These are phyloP conservation scores for Trachelus iudaicus DNA, from an alignment of 2,888 invertebrate species.

Conservation along the genomic window DNA sequence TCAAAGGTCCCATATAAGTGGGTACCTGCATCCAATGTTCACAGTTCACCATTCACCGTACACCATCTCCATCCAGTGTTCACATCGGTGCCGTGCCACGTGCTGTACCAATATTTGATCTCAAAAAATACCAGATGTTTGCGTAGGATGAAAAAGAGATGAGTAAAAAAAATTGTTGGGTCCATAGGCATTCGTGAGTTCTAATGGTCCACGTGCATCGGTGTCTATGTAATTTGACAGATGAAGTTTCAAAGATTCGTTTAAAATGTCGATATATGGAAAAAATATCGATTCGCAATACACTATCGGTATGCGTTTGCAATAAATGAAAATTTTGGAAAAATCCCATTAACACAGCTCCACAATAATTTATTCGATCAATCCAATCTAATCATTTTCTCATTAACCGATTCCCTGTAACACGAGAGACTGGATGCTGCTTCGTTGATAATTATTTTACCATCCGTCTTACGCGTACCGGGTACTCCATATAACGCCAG, in stretches of 20 bases:
- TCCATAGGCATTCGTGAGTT: conserved; percentile 16
- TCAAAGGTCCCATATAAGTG: not conserved
- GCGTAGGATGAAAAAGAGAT: conserved; percentile 12
- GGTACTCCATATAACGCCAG: not conserved
- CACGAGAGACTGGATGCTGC: not conserved
- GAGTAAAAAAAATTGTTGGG: conserved; percentile 10
- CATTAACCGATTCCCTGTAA: not conserved
- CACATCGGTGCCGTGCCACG: conserved; percentile 13
- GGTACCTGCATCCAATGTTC: not conserved
- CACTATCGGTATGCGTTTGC: no score
- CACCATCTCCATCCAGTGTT: not conserved
- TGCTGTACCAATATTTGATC: conserved; percentile 24
- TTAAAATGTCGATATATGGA: not conserved
- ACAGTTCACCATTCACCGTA: not conserved
- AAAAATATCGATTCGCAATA: no score
- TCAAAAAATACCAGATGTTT: conserved; percentile 22
- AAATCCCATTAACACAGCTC: no score
- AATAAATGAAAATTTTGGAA: no score
- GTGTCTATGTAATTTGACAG: not conserved
- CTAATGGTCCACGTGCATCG: conserved; percentile 12
- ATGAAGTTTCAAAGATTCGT: not conserved
- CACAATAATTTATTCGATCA: no score
- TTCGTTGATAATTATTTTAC: not conserved
- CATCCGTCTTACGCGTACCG: not conserved
- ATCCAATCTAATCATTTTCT: no score